Evolutionary conservation across 1,140 invertebrate species (phyloP).

Genomic region (Arion vulgaris): DNA sequence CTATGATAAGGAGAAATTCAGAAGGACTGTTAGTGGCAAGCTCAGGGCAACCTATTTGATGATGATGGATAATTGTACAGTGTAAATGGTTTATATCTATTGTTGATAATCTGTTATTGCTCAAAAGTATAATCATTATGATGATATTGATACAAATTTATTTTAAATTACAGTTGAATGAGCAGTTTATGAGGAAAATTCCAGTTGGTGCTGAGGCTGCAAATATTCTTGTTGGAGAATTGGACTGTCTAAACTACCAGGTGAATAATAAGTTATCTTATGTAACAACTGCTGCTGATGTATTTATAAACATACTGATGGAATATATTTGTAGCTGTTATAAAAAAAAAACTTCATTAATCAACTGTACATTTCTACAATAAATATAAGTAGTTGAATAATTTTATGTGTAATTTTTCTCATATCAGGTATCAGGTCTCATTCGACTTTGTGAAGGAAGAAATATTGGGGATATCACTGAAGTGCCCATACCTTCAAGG

Average conservation of each 20-base stretch:
- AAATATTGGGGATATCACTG: conserved; percentile 94
- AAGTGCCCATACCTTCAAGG: conserved; percentile 92
- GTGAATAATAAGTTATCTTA: conserved; percentile 71
- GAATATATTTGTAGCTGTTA: too few relatives aligned
- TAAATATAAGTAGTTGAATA: background rate
- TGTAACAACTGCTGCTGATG: too few relatives aligned
- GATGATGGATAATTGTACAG: too few relatives aligned
- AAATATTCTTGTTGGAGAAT: conserved; percentile 96
- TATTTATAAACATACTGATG: too few relatives aligned
- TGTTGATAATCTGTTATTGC: too few relatives aligned
- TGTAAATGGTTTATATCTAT: too few relatives aligned
- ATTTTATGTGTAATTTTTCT: background rate
- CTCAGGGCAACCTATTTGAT: too few relatives aligned
- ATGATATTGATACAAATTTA: too few relatives aligned
- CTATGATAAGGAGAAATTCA: too few relatives aligned
- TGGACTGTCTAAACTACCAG: conserved; percentile 92
- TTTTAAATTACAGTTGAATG: conserved; percentile 59
- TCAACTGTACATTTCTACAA: background rate
- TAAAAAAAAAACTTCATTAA: background rate
- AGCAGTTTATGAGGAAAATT: conserved; percentile 81
- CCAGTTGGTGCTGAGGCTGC: conserved; percentile 96
- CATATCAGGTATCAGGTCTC: conserved; percentile 79
- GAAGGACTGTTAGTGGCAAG: too few relatives aligned
- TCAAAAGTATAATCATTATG: too few relatives aligned
- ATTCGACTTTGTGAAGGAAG: conserved; percentile 89